phyloP scores from a whole-genome alignment of 1,140 invertebrate species.

The Diploscapter pachys region DNA sequence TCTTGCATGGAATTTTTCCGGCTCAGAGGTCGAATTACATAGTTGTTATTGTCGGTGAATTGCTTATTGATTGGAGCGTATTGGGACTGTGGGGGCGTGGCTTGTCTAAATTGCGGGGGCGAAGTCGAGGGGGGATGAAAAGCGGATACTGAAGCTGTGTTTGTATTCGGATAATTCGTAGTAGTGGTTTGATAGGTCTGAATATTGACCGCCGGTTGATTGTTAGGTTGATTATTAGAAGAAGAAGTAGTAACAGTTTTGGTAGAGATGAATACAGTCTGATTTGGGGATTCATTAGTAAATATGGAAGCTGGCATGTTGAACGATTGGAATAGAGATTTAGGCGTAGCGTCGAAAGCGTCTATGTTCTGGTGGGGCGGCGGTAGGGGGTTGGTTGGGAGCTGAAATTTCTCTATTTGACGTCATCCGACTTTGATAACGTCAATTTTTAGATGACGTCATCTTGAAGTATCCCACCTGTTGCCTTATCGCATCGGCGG shows the following conservation, averaged over 20 bases:
- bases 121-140: constrained; percentile 1
- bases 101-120: neutral
- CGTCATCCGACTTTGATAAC: neutral
- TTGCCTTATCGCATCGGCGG: constrained; percentile 30
- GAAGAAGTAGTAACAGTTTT: constrained; percentile 23
- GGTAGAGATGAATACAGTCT: neutral
- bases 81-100: neutral
- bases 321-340: constrained; percentile 17
- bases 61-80: neutral
- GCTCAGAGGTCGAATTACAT: too few species aligned
- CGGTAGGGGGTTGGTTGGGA: constrained; percentile 5
- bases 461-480: constrained; percentile 16
- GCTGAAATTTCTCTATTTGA: constrained; percentile 12
- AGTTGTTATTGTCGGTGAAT: neutral
- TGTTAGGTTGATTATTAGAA: constrained; percentile 18
- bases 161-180: neutral
- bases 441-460: neutral
- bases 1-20: neutral
- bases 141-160: neutral
- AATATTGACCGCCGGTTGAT: constrained; percentile 5
- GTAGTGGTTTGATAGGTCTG: constrained; percentile 5
- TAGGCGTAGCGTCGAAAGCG: constrained; percentile 17
- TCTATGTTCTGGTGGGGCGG: constrained; percentile 7
- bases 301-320: constrained; percentile 4
- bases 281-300: neutral